Percentiles rank a stretch among this genome's conserved stretches.
Conservation (phyloP, 1,140 invertebrate species). For the Temnothorax nylanderi region DNA sequence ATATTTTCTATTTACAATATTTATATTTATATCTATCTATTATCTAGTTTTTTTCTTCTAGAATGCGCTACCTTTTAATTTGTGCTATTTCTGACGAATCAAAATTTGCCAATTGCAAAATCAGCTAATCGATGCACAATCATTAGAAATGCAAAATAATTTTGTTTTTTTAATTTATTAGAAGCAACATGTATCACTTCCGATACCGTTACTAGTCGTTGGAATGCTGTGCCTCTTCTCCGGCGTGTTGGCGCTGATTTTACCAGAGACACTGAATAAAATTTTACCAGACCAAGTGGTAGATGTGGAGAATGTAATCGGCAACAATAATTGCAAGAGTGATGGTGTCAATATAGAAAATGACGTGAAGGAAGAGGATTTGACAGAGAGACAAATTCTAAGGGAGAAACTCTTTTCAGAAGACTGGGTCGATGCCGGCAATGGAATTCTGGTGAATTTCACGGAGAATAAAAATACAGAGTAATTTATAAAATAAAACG, state of each 20-base stretch:
- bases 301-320: conserved; percentile 85
- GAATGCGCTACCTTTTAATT: not conserved
- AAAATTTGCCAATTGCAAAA: not conserved
- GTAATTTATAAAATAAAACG: conserved; percentile 19
- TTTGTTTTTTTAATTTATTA: conserved; percentile 29
- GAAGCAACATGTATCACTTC: conserved; percentile 54
- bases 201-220: conserved; percentile 52
- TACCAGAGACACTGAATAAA: conserved; percentile 89
- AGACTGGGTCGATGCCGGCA: conserved; percentile 80
- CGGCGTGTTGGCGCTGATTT: conserved; percentile 86
- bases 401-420: conserved; percentile 81
- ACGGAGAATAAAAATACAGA: conserved; percentile 74
- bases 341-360: conserved; percentile 42
- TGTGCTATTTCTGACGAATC: not conserved
- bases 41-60: not conserved
- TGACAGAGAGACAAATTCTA: conserved; percentile 72
- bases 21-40: not conserved
- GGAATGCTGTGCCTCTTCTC: conserved; percentile 84
- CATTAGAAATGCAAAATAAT: not conserved
- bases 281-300: conserved; percentile 89
- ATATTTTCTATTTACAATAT: not conserved
- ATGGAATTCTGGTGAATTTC: conserved; percentile 82
- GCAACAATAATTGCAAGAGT: conserved; percentile 43
- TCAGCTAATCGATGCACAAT: not conserved
- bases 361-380: conserved; percentile 54